Conservation (phyloP, 37 sponge, comb jelly and placozoan species). For the Aphrocallistes beatrix region DNA sequence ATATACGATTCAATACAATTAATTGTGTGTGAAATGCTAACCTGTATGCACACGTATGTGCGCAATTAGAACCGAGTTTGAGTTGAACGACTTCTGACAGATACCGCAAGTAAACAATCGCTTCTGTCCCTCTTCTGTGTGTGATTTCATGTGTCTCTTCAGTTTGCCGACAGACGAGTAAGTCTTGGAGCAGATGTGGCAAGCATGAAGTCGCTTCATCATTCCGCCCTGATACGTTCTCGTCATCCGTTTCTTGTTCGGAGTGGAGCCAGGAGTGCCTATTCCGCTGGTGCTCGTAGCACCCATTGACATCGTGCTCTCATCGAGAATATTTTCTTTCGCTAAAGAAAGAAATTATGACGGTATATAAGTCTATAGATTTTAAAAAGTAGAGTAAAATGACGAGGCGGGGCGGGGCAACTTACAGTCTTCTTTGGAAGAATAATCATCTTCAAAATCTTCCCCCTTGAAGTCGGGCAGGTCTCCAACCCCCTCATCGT, state of each 20-base stretch:
- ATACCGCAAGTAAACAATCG: neutral
- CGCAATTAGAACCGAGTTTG: conserved; percentile 1
- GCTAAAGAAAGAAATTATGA: neutral
- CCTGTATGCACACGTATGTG: neutral
- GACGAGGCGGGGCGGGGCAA: neutral
- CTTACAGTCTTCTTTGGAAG: neutral
- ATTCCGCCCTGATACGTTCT: neutral
- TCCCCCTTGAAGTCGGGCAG: neutral
- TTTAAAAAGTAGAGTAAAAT: neutral
- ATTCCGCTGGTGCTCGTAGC: neutral
- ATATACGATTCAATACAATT: too few relatives aligned
- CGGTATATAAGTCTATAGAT: neutral
- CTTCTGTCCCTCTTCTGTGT: neutral
- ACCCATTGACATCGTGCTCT: neutral
- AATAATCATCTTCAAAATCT: neutral
- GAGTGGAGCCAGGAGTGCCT: neutral
- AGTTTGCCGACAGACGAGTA: neutral
- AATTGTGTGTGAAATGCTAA: too few relatives aligned
- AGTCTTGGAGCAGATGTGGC: conserved; percentile 13
- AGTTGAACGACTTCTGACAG: conserved; percentile 14
- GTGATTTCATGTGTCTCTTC: neutral
- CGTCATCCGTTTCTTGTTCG: neutral
- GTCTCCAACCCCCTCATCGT: neutral
- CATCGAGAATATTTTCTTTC: neutral
- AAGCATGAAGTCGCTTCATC: neutral